phyloP scores from a whole-genome alignment of 2,888 invertebrate species.

The Pachliopta kotzebuea region DNA sequence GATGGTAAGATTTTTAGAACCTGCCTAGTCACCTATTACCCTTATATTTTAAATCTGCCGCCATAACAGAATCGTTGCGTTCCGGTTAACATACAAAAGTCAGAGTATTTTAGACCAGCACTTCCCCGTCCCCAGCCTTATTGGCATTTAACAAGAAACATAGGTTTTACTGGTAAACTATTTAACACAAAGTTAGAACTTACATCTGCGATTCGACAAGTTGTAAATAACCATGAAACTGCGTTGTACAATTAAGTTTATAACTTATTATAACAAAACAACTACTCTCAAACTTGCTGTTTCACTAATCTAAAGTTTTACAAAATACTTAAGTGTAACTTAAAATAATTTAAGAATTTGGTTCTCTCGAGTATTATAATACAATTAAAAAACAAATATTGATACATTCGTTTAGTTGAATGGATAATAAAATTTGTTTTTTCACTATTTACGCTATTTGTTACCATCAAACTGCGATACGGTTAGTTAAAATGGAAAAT shows the following conservation, averaged over 20 bases:
- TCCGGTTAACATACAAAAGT: too few relatives aligned
- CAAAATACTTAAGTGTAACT: conserved; percentile 10
- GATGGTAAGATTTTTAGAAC: too few relatives aligned
- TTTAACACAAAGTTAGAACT: neutral
- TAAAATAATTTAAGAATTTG: conserved; percentile 24
- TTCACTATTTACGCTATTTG: conserved; percentile 7
- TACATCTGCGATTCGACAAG: conserved; percentile 21
- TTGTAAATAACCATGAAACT: conserved; percentile 13
- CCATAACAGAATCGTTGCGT: too few relatives aligned
- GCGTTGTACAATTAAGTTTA: conserved; percentile 25
- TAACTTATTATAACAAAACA: neutral
- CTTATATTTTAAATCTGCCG: too few relatives aligned
- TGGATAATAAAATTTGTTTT: neutral
- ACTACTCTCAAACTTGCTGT: conserved; percentile 4
- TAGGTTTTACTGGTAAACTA: neutral
- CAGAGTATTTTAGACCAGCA: too few relatives aligned
- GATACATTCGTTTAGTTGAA: conserved; percentile 10
- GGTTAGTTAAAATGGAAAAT: conserved; percentile 15
- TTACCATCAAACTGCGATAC: conserved; percentile 3
- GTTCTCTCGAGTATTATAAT: conserved; percentile 9
- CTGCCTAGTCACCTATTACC: too few relatives aligned
- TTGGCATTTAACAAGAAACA: too few relatives aligned
- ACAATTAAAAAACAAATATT: neutral
- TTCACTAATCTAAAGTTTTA: neutral
- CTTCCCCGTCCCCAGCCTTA: too few relatives aligned